Conservation (phyloP, 2,888 invertebrate species). For the Polia nebulosa region DNA sequence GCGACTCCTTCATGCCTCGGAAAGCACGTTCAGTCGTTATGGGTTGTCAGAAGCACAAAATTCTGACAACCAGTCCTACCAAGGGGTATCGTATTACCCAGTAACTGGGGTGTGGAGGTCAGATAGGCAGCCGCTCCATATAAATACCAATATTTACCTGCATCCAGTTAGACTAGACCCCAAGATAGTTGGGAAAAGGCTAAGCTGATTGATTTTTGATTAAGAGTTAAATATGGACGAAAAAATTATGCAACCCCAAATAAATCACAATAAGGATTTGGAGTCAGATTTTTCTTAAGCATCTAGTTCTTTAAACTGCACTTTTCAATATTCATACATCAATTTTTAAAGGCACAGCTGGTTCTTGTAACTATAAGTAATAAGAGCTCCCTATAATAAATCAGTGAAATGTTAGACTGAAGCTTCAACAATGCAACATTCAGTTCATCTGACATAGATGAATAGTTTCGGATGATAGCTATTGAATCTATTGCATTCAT, state of each 20-base stretch:
- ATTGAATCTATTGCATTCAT: slow-evolving; percentile 39
- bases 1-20: no score
- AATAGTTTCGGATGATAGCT: slow-evolving; percentile 43
- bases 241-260: background rate
- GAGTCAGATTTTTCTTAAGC: background rate
- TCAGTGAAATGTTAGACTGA: slow-evolving; percentile 8
- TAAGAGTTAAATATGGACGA: no score
- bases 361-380: background rate
- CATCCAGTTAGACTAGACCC: no score
- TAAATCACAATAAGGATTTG: background rate
- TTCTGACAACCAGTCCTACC: no score
- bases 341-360: background rate
- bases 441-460: slow-evolving; percentile 39
- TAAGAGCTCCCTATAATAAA: background rate
- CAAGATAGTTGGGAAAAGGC: no score
- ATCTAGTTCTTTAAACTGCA: background rate
- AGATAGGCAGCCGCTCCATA: no score
- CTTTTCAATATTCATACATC: background rate
- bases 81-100: no score
- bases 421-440: slow-evolving; percentile 25
- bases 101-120: no score
- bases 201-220: no score
- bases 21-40: no score
- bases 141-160: no score
- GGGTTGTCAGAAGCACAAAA: no score